Evolutionary conservation across 2,888 invertebrate species (phyloP).

Genomic region (Anoplius nigerrimus): DNA sequence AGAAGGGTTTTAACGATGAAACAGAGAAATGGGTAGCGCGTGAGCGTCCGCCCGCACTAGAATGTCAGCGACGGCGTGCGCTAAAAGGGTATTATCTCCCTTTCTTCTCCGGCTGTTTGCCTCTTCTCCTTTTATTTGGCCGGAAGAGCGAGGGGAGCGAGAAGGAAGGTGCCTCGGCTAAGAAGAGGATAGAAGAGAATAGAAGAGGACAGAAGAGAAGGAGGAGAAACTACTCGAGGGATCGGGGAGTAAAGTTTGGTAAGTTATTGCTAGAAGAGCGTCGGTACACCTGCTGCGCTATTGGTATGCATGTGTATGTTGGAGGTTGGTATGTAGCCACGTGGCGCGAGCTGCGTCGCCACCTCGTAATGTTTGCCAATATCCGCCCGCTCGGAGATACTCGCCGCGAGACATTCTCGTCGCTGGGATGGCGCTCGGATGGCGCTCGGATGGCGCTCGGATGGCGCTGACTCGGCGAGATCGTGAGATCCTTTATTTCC

Average conservation of each 20-base stretch:
- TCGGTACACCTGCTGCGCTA: constrained; percentile 24
- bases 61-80: background rate
- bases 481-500: no score
- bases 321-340: constrained; percentile 27
- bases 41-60: no score
- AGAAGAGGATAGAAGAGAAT: no score
- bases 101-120: no score
- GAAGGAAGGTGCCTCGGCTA: no score
- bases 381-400: constrained; percentile 22
- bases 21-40: background rate
- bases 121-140: background rate
- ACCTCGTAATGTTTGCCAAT: constrained; percentile 29
- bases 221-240: constrained; percentile 23
- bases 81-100: no score
- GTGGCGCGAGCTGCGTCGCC: constrained; percentile 22
- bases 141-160: background rate
- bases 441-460: background rate
- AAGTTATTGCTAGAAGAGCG: constrained; percentile 28
- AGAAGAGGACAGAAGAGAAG: constrained; percentile 21
- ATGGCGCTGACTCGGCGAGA: no score
- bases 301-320: constrained; percentile 13
- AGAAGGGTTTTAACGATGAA: background rate
- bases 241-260: constrained; percentile 35
- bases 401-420: background rate
- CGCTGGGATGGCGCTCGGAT: constrained; percentile 23